Conservation (phyloP, 37 sponge, comb jelly and placozoan species). For the Ianthella basta region DNA sequence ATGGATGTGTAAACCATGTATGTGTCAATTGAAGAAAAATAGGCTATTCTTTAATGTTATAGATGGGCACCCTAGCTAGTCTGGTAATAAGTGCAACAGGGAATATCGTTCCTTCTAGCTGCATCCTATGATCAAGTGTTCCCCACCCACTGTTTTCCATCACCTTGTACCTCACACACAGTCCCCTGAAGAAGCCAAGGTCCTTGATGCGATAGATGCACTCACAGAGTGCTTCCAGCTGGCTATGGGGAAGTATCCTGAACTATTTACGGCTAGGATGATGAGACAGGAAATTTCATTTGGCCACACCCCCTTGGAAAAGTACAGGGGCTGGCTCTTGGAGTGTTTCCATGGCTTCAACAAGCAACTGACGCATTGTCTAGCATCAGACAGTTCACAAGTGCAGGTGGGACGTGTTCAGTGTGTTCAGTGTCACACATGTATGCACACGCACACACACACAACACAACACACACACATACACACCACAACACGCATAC, state of each 20-base stretch:
- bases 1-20: no score
- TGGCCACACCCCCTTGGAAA: neutral
- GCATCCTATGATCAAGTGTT: no score
- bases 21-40: no score
- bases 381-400: neutral
- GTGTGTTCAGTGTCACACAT: neutral
- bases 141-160: neutral
- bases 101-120: no score
- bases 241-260: neutral
- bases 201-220: neutral
- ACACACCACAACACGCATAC: neutral
- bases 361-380: neutral
- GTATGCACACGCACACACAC: no score
- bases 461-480: no score
- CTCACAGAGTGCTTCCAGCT: neutral
- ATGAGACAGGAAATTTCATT: no score
- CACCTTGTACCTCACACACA: neutral
- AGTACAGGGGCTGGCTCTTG: constrained; percentile 19
- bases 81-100: no score
- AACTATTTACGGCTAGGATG: neutral
- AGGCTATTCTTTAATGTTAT: no score
- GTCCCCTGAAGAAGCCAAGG: neutral
- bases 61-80: no score
- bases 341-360: constrained; percentile 2
- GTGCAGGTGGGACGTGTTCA: neutral